phyloP scores from a whole-genome alignment of 1,140 invertebrate species.

The Pachyrhynchus sulphureomaculatus region DNA sequence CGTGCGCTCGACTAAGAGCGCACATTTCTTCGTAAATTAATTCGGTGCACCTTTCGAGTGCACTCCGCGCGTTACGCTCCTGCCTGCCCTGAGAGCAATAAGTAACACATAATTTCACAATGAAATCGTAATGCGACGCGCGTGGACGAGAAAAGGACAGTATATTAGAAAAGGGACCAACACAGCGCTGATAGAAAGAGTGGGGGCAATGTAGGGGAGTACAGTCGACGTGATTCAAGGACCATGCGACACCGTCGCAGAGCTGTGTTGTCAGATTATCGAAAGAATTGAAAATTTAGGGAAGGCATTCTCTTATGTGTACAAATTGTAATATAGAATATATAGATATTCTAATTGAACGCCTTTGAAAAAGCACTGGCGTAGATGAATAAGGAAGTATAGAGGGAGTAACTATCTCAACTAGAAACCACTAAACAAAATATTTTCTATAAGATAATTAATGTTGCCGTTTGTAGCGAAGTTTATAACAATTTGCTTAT shows the following conservation, averaged over 20 bases:
- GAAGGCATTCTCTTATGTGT: no score
- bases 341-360: no score
- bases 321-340: no score
- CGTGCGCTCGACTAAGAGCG: slow-evolving; percentile 1
- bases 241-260: slow-evolving; percentile 25
- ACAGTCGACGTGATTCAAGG: slow-evolving; percentile 27
- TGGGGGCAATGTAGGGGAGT: slow-evolving; percentile 31
- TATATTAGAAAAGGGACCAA: slow-evolving; percentile 5
- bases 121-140: slow-evolving; percentile 32
- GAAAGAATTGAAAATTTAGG: not conserved
- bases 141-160: slow-evolving; percentile 24
- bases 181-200: not conserved
- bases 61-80: slow-evolving; percentile 13
- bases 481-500: no score
- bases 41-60: slow-evolving; percentile 22
- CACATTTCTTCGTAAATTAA: slow-evolving; percentile 22
- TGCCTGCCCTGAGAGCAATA: slow-evolving; percentile 23
- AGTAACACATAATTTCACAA: slow-evolving; percentile 37
- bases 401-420: no score
- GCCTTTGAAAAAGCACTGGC: no score
- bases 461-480: no score
- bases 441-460: no score
- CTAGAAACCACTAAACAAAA: no score
- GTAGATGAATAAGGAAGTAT: no score
- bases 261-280: slow-evolving; percentile 14